Percentiles rank a stretch among this genome's conserved stretches.
These are phyloP conservation scores for Lates calcarifer DNA, from an alignment of 2,113 vertebrate genomes.

Conservation along the genomic window DNA sequence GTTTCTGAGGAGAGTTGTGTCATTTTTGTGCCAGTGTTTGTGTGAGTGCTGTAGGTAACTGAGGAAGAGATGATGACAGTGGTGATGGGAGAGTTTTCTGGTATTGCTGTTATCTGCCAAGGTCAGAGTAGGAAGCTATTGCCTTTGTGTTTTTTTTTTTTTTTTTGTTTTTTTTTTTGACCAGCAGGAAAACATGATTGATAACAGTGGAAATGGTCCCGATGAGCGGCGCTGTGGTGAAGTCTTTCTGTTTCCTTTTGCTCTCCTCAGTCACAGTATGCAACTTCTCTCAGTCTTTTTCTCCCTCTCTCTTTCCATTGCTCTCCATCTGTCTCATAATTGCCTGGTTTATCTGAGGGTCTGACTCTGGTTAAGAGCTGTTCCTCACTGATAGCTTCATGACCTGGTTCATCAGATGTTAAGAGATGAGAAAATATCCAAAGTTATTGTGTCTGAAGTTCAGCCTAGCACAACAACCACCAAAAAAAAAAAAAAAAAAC, in stretches of 20 bases:
- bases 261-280: slow-evolving; percentile 7
- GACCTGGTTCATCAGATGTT: slow-evolving; percentile 41
- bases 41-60: slow-evolving; percentile 16
- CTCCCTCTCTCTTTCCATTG: slow-evolving; percentile 15
- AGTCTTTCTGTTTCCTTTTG: slow-evolving; percentile 8
- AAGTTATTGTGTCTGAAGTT: slow-evolving; percentile 46
- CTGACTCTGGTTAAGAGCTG: slow-evolving; percentile 23
- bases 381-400: slow-evolving; percentile 54
- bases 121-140: slow-evolving; percentile 55
- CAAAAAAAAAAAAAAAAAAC: not conserved
- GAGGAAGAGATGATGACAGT: slow-evolving; percentile 44
- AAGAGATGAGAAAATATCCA: slow-evolving; percentile 42
- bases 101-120: slow-evolving; percentile 43
- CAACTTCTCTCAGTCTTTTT: slow-evolving; percentile 12
- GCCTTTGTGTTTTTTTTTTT: slow-evolving; percentile 1
- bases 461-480: slow-evolving; percentile 12
- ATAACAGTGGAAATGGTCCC: slow-evolving; percentile 42
- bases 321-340: not conserved
- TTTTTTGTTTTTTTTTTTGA: not conserved
- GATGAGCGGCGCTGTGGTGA: not conserved
- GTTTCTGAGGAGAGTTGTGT: slow-evolving; percentile 35
- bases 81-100: slow-evolving; percentile 41
- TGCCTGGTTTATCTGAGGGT: slow-evolving; percentile 38
- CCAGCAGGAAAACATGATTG: slow-evolving; percentile 49
- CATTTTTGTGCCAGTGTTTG: slow-evolving; percentile 30